phyloP scores from a whole-genome alignment of 2,113 vertebrate genomes.

The Okapia johnstoni region DNA sequence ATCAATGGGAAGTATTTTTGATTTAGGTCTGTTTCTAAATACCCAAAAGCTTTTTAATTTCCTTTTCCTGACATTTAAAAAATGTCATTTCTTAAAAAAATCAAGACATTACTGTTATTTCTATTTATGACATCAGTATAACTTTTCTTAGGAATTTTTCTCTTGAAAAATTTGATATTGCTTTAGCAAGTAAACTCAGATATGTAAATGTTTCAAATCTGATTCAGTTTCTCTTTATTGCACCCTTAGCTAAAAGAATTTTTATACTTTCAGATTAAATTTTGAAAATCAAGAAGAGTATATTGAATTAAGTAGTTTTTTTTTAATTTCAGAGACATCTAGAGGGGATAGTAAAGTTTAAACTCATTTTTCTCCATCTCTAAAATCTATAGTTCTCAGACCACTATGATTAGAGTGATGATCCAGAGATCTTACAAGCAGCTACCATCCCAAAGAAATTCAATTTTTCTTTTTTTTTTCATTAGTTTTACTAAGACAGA shows the following conservation, averaged over 20 bases:
- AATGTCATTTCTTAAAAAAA: not conserved
- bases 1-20: not conserved
- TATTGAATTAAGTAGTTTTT: not conserved
- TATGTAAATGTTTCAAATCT: not conserved
- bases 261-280: not conserved
- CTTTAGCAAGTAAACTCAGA: not conserved
- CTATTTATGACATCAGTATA: not conserved
- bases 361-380: not conserved
- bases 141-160: conserved; percentile 24
- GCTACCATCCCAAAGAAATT: not conserved
- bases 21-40: not conserved
- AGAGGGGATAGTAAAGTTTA: not conserved
- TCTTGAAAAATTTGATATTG: conserved; percentile 21
- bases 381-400: not conserved
- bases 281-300: conserved; percentile 9
- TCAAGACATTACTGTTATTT: conserved; percentile 6
- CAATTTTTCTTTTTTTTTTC: not conserved
- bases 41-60: conserved; percentile 13
- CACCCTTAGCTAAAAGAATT: not conserved
- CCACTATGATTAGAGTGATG: not conserved
- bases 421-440: not conserved
- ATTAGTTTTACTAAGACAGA: not conserved
- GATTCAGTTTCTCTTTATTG: not conserved
- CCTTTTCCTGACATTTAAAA: conserved; percentile 20
- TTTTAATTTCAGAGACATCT: conserved; percentile 7